phyloP scores from a whole-genome alignment of 2,888 invertebrate genomes.

The Schizaphis graminum region DNA sequence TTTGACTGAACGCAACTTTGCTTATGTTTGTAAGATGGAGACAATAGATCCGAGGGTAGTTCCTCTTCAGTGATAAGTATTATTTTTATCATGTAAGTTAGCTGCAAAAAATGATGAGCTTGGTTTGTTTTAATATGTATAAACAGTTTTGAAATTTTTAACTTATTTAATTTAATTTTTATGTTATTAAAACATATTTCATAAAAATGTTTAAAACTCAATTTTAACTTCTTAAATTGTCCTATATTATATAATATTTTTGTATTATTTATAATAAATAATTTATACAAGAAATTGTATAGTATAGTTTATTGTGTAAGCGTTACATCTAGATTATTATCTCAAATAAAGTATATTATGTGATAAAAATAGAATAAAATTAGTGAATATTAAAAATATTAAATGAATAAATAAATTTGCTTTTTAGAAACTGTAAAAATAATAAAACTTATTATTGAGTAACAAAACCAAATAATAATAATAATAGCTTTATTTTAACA shows the following conservation, averaged over 20 bases:
- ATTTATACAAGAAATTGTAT: neutral
- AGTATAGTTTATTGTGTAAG: too few relatives aligned
- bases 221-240: neutral
- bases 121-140: neutral
- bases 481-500: too few relatives aligned
- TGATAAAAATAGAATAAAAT: too few relatives aligned
- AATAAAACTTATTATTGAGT: too few relatives aligned
- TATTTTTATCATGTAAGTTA: neutral
- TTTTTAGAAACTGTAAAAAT: too few relatives aligned
- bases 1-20: too few relatives aligned
- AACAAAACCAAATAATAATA: neutral
- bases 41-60: too few relatives aligned
- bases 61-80: neutral
- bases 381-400: too few relatives aligned
- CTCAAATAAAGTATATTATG: too few relatives aligned
- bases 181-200: neutral
- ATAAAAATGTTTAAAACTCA: neutral
- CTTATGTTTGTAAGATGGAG: too few relatives aligned
- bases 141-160: neutral
- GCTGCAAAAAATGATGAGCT: neutral
- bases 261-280: neutral
- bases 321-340: too few relatives aligned
- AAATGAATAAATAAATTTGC: too few relatives aligned
- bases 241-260: neutral
- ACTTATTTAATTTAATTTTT: neutral